Conservation (phyloP, 2,797 vertebrate genomes). For the Dendrocincla tyrannina region DNA sequence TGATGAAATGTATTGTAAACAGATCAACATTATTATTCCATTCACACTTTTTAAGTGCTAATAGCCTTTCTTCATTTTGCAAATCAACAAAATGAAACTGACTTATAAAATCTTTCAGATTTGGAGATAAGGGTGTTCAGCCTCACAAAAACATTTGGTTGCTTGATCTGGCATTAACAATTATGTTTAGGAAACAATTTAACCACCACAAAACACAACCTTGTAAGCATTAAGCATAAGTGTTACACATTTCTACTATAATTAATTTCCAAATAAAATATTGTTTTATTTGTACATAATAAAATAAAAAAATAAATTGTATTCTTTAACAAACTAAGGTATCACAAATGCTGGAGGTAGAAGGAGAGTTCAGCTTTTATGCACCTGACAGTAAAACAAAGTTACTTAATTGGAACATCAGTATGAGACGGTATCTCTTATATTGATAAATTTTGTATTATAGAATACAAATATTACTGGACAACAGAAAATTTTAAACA, state of each 20-base stretch:
- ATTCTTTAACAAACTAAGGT: background rate
- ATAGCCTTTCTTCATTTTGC: constrained; percentile 13
- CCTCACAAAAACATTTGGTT: constrained; percentile 34
- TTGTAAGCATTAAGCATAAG: constrained; percentile 12
- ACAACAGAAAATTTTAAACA: background rate
- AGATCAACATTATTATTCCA: constrained; percentile 36
- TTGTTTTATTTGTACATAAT: background rate
- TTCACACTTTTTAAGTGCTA: constrained; percentile 32
- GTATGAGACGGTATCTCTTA: background rate
- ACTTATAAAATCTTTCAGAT: background rate
- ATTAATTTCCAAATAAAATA: constrained; percentile 36
- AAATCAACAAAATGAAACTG: constrained; percentile 38
- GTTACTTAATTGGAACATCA: background rate
- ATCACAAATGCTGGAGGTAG: background rate
- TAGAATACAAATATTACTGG: background rate
- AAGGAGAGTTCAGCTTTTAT: background rate
- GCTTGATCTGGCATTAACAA: constrained; percentile 34
- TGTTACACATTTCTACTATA: constrained; percentile 11
- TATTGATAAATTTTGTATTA: background rate
- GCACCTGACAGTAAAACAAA: background rate
- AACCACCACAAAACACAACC: constrained; percentile 15
- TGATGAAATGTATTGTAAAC: constrained; percentile 15
- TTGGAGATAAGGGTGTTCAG: background rate
- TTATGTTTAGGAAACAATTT: constrained; percentile 36
- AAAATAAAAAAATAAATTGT: background rate